A percentile compares a stretch with the other conserved stretches of the same genome.
These are phyloP conservation scores for Sapajus apella DNA, from an alignment of 2,113 vertebrate genomes.

Conservation along the genomic window DNA sequence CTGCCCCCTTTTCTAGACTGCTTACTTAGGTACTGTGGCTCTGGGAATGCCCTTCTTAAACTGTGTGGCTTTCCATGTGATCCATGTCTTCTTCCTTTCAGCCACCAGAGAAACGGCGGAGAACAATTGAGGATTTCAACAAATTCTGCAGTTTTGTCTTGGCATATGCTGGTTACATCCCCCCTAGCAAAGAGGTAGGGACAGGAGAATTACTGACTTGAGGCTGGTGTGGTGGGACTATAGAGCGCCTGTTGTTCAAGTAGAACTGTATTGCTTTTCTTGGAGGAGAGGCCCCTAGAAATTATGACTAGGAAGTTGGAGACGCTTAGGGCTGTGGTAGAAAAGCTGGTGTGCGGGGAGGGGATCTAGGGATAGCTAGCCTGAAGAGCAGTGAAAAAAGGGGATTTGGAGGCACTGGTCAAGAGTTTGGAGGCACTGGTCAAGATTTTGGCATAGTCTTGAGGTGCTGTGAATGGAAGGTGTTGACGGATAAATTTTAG, in stretches of 20 bases:
- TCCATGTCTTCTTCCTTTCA: conserved; percentile 66
- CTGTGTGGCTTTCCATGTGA: neutral
- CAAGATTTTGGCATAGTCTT: neutral
- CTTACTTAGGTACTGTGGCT: neutral
- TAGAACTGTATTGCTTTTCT: neutral
- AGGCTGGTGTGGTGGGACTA: neutral
- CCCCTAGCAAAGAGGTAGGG: conserved; percentile 90
- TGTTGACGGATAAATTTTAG: neutral
- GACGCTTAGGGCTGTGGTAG: neutral
- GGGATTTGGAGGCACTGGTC: neutral
- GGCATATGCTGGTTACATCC: conserved; percentile 94
- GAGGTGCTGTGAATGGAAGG: neutral
- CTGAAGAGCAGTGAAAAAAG: neutral
- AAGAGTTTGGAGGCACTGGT: neutral
- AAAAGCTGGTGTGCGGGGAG: neutral
- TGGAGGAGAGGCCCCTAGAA: neutral
- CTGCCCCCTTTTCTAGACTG: neutral
- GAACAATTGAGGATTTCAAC: conserved; percentile 95
- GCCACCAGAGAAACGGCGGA: conserved; percentile 91
- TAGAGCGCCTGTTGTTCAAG: no score
- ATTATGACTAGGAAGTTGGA: neutral
- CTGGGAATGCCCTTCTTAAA: neutral
- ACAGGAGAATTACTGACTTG: neutral
- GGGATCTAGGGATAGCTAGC: no score
- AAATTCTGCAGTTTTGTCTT: conserved; percentile 95